phyloP scores from a whole-genome alignment of 2,113 vertebrate genomes.

The Clarias batrachus region DNA sequence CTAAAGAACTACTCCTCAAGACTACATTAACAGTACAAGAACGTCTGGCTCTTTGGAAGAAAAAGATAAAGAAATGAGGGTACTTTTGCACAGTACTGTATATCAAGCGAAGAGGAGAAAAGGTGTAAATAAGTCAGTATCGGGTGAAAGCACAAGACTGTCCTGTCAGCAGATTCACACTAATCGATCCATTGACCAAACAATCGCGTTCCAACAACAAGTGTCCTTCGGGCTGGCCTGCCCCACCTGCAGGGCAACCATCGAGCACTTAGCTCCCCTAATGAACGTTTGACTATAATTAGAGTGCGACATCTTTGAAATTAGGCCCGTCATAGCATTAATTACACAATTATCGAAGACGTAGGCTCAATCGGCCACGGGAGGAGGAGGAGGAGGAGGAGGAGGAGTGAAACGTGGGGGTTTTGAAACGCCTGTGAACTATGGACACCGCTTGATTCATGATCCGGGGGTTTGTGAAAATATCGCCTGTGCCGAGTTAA shows the following conservation, averaged over 20 bases:
- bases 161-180: conserved; percentile 74
- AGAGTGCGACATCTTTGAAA: conserved; percentile 73
- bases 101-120: conserved; percentile 56
- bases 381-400: conserved; percentile 21
- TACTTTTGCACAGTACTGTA: conserved; percentile 9
- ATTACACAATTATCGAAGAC: conserved; percentile 78
- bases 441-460: conserved; percentile 75
- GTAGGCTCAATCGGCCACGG: conserved; percentile 55
- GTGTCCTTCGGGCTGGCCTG: conserved; percentile 62
- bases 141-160: conserved; percentile 69
- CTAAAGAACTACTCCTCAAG: no score
- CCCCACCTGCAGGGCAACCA: conserved; percentile 65
- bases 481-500: conserved; percentile 77
- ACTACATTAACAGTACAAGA: no score
- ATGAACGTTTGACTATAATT: conserved; percentile 75
- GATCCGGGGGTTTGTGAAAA: conserved; percentile 73
- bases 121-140: conserved; percentile 66
- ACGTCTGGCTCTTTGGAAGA: no score
- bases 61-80: no score
- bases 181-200: conserved; percentile 71
- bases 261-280: conserved; percentile 68
- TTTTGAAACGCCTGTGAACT: conserved; percentile 66
- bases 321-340: conserved; percentile 74
- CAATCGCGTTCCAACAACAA: conserved; percentile 64
- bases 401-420: conserved; percentile 9